A percentile compares a stretch with the other conserved stretches of the same genome.
These are phyloP conservation scores for Gallinago nigripennis DNA, from an alignment of 2,797 vertebrate species.

Conservation along the genomic window DNA sequence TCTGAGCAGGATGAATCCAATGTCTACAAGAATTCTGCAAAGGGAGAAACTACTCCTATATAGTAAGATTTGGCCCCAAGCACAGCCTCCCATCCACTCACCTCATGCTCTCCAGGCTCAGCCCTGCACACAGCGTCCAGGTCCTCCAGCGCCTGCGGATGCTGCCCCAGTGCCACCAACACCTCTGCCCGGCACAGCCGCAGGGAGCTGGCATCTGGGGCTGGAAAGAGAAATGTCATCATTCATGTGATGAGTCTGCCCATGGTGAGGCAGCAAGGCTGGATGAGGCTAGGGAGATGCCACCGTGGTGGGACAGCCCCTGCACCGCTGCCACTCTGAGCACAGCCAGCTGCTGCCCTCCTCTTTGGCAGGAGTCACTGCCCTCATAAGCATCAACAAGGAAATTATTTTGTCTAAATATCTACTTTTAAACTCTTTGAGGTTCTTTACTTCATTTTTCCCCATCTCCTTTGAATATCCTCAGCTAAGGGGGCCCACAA, in stretches of 20 bases:
- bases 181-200: constrained; percentile 82
- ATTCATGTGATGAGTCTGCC: not conserved
- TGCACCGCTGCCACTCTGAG: accelerated
- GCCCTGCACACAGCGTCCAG: constrained; percentile 82
- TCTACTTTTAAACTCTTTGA: not conserved
- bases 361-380: not conserved
- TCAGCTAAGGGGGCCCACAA: not conserved
- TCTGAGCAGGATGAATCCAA: not conserved
- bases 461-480: not conserved
- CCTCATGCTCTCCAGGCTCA: constrained; percentile 82
- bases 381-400: not conserved
- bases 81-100: constrained; percentile 21
- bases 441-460: not conserved
- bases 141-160: constrained; percentile 80
- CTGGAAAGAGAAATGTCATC: constrained; percentile 54
- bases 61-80: not conserved
- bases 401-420: not conserved
- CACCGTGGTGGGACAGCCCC: accelerated
- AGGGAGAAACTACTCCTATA: not conserved
- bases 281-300: not conserved
- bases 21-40: not conserved
- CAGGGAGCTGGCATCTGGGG: constrained; percentile 77
- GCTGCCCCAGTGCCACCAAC: constrained; percentile 71
- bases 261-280: accelerated
- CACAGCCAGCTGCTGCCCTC: not conserved